phyloP scores from a whole-genome alignment of 64 coral and sea anemone genomes.

The Montipora foliosa region DNA sequence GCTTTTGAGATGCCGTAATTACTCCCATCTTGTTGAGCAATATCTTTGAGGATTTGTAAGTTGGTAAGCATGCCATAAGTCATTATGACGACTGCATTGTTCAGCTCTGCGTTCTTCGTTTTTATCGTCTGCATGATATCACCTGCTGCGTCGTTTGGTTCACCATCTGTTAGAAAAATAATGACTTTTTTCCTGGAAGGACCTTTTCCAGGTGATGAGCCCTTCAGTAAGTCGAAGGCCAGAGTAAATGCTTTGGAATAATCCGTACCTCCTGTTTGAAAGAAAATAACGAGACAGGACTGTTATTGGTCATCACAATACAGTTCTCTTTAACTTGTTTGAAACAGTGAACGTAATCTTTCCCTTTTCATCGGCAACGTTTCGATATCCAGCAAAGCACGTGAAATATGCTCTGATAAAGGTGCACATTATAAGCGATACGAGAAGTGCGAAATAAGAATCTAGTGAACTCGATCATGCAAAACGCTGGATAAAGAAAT shows the following conservation, averaged over 20 bases:
- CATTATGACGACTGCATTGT: constrained; percentile 44
- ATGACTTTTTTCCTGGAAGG: constrained; percentile 54
- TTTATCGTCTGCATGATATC: constrained; percentile 10
- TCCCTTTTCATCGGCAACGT: no score
- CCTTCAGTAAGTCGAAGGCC: constrained; percentile 55
- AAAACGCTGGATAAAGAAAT: no score
- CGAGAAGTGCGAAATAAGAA: no score
- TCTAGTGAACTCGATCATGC: no score
- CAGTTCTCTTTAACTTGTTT: no score
- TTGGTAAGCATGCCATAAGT: constrained; percentile 52
- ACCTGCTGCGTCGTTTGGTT: not conserved
- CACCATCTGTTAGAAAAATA: constrained; percentile 58
- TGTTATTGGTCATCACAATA: no score
- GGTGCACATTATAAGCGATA: no score
- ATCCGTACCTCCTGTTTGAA: constrained; percentile 3
- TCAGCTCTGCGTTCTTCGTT: constrained; percentile 41
- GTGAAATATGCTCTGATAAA: no score
- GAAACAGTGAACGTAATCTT: no score
- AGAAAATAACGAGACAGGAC: not conserved
- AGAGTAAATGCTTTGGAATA: constrained; percentile 30
- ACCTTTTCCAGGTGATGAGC: not conserved
- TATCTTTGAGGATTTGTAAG: not conserved
- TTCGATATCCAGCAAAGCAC: no score
- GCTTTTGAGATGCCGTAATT: not conserved
- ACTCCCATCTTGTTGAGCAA: constrained; percentile 30